Conservation (phyloP, 2,888 invertebrate genomes). For the Andricus quercusramuli region DNA sequence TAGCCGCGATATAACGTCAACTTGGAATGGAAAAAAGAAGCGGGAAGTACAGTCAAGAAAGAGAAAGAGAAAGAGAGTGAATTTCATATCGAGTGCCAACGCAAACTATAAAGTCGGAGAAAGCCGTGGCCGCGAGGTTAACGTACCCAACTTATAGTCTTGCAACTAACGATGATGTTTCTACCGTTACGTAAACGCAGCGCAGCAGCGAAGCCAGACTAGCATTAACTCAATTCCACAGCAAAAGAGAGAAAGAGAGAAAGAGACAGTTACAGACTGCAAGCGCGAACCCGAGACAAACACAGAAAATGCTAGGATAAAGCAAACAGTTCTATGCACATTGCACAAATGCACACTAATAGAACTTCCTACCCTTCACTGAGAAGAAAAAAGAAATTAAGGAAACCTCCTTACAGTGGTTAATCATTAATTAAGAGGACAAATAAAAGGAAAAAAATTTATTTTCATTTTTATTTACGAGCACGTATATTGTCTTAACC, state of each 20-base stretch:
- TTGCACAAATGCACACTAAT: not conserved
- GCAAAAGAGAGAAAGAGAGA: not conserved
- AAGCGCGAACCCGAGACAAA: conserved; percentile 4
- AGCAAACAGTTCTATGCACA: not conserved
- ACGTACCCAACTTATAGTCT: conserved; percentile 66
- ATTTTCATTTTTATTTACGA: too few species aligned
- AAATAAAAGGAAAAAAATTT: too few species aligned
- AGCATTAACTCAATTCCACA: conserved; percentile 18
- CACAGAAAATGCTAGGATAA: conserved; percentile 12
- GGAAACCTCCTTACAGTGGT: too few species aligned
- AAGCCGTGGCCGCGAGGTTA: conserved; percentile 65
- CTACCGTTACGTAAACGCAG: conserved; percentile 65
- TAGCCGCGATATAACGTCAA: not conserved
- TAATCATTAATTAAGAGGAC: too few species aligned
- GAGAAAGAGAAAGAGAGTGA: conserved; percentile 30
- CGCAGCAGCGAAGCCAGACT: conserved; percentile 52
- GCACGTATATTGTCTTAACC: too few species aligned
- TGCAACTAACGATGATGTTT: conserved; percentile 68
- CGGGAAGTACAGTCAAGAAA: not conserved
- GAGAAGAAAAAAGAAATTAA: too few species aligned
- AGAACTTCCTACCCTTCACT: not conserved
- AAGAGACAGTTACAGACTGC: not conserved
- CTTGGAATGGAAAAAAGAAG: not conserved
- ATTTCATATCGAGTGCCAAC: conserved; percentile 37
- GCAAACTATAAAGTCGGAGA: conserved; percentile 54